phyloP scores from a whole-genome alignment of 23 tunicate species.

The Phallusia fumigata region DNA sequence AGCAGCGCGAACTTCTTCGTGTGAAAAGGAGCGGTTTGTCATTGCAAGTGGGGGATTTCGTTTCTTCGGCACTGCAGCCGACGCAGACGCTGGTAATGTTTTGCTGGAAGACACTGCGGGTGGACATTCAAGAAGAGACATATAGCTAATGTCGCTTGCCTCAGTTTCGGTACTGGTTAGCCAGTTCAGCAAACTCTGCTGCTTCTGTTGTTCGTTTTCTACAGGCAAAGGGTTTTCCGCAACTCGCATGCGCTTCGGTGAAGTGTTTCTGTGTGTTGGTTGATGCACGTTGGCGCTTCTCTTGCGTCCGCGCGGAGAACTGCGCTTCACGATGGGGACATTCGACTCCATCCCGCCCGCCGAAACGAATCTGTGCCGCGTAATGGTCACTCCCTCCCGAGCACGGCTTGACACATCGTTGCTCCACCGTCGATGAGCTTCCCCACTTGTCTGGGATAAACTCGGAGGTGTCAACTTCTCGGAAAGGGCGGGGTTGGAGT shows the following conservation, averaged over 20 bases:
- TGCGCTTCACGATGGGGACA: not conserved
- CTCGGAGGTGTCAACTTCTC: too few species aligned
- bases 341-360: not conserved
- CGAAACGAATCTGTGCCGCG: not conserved
- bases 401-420: not conserved
- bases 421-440: not conserved
- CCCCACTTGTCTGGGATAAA: not conserved
- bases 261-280: not conserved
- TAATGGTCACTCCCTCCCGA: not conserved
- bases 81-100: not conserved
- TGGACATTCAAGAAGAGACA: conserved; percentile 8
- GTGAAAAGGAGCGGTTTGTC: conserved; percentile 12
- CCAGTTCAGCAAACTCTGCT: conserved; percentile 9
- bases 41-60: conserved; percentile 2
- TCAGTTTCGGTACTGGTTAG: not conserved
- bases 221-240: not conserved
- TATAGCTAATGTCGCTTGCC: not conserved
- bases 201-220: conserved; percentile 1
- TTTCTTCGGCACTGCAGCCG: not conserved
- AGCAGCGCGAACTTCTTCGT: conserved; percentile 12
- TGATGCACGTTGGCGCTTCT: not conserved
- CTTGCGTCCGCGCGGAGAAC: conserved; percentile 6
- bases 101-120: not conserved
- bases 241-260: not conserved
- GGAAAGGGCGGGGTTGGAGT: too few species aligned